These are phyloP conservation scores for Leptonema lineaticorne DNA, from an alignment of 1,140 invertebrate genomes.

Conservation along the genomic window DNA sequence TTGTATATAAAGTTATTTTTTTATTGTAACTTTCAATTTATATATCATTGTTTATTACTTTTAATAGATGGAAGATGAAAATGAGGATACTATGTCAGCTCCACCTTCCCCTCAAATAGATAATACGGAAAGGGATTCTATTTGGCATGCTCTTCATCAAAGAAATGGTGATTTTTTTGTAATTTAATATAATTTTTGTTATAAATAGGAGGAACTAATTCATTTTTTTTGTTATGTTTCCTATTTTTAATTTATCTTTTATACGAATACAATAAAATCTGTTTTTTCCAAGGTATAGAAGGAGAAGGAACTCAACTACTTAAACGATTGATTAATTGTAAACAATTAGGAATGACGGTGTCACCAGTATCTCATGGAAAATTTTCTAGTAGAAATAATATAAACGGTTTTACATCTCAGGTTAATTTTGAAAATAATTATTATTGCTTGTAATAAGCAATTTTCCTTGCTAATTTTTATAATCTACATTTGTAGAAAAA, in stretches of 20 bases:
- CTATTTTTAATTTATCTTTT: not conserved
- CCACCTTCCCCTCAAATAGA: conserved; percentile 49
- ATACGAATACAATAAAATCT: not conserved
- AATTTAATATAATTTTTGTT: not conserved
- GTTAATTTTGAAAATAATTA: conserved; percentile 32
- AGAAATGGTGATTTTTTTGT: conserved; percentile 54
- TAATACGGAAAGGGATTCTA: conserved; percentile 50
- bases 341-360: conserved; percentile 67
- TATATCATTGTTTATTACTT: not conserved
- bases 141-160: conserved; percentile 55
- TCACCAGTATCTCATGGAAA: conserved; percentile 47
- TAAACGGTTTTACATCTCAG: conserved; percentile 51
- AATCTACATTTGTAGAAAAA: conserved; percentile 25
- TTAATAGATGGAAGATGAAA: conserved; percentile 39
- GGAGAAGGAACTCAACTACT: conserved; percentile 73
- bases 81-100: conserved; percentile 46
- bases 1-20: not conserved
- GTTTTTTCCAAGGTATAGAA: conserved; percentile 46
- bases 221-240: not conserved
- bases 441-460: conserved; percentile 22
- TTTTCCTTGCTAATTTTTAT: not conserved
- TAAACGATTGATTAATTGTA: conserved; percentile 70
- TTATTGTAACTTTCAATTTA: not conserved
- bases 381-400: conserved; percentile 42
- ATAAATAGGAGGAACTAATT: not conserved